Evolutionary conservation across 2,888 invertebrate genomes (phyloP).

Genomic region (Augochlorella aurata): DNA sequence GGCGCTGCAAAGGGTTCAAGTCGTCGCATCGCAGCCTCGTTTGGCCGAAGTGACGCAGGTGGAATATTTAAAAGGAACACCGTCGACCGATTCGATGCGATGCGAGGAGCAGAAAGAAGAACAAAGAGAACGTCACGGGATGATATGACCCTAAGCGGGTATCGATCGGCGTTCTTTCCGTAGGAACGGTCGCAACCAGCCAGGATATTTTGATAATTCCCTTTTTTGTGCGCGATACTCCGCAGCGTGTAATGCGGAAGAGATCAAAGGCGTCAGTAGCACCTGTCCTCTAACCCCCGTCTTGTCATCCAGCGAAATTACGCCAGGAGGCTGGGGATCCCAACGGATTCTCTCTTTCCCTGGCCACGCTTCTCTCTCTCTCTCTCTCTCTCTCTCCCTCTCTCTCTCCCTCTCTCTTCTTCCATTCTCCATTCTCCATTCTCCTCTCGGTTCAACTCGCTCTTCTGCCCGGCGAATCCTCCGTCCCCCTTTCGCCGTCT

Average conservation of each 20-base stretch:
- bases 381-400: slow-evolving; percentile 15
- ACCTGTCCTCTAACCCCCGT: slow-evolving; percentile 81
- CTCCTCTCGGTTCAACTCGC: background rate
- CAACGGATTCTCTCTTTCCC: slow-evolving; percentile 56
- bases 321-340: slow-evolving; percentile 74
- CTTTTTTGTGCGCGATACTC: slow-evolving; percentile 75
- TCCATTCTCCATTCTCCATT: background rate
- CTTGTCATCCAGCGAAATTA: slow-evolving; percentile 80
- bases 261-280: slow-evolving; percentile 82
- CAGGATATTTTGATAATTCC: slow-evolving; percentile 78
- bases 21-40: background rate
- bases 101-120: slow-evolving; percentile 8
- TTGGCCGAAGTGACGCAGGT: slow-evolving; percentile 21
- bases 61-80: slow-evolving; percentile 39
- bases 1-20: no score
- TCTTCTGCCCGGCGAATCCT: no score
- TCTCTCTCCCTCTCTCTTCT: background rate
- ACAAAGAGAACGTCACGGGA: slow-evolving; percentile 48
- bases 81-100: slow-evolving; percentile 36
- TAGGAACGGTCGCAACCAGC: slow-evolving; percentile 57
- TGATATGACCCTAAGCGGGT: slow-evolving; percentile 57
- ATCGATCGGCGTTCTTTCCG: slow-evolving; percentile 56
- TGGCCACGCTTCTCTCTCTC: slow-evolving; percentile 23
- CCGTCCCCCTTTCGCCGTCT: slow-evolving; percentile 5
- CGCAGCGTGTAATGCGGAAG: slow-evolving; percentile 78